Base-by-base conservation (phyloP, 2,113 vertebrate genomes). In the Picathartes gymnocephalus region DNA sequence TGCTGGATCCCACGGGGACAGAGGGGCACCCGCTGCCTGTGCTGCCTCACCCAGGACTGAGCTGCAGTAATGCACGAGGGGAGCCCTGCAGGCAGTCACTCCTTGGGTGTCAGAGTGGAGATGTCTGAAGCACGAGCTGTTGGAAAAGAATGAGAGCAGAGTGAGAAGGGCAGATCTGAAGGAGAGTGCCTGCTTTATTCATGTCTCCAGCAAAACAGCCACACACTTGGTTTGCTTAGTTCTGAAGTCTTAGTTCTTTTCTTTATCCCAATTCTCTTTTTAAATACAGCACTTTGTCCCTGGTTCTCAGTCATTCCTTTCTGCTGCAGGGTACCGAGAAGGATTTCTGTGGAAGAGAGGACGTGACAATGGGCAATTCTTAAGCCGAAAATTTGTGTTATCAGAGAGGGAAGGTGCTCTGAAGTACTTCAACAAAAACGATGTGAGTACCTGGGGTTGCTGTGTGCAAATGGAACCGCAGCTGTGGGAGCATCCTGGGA, bases 331-430 rank as follows among this genome's bases (percentile, higher is more conserved):
- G 22, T 99, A 99, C 97, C 97, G 99, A 80, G 99, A 99, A 97
- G 99, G 99, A 64, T 98, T 99, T 84, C 98, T 99, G 94, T 99
- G 99, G 99, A 99, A 99, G 98, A 98, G 99, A 28, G 99, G 99
- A 71, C 97, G 99, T 1, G 99, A 99, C 98, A 99, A 99, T 1
- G 99, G 99, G 56, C 99, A 99, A 50, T 99, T 99, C 93, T 65
- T 99, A 17, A 99, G 98, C 97, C 97, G 99, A 82, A 99, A 99
- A 96, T 99, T 99, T 4, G 98, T 99, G 79, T 97, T 99, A 57
- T 98, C 99, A 0, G 99, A 99, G 91, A 97, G 99, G 48, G 99
- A 99, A 96, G 99, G 99, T 4, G 98, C 98, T 3, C 97, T 99
- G 79, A 99, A 99, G 86, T 99, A 99, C 92, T 99, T 99, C 98